Evolutionary conservation across 1,140 invertebrate genomes (phyloP).

Genomic region (Acromyrmex charruanus): DNA sequence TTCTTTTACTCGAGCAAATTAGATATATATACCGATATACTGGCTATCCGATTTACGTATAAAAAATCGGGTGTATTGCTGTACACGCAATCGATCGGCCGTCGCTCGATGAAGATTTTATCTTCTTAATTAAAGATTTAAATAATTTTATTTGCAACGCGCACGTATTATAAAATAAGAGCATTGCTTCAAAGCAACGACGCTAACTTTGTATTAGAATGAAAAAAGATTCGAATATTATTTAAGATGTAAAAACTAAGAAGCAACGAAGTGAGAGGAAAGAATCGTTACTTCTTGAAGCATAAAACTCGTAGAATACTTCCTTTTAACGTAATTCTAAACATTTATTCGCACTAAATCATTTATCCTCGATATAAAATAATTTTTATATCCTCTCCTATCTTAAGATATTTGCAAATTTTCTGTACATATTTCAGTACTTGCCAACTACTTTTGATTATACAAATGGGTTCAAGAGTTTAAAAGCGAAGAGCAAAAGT

Average conservation of each 20-base stretch:
- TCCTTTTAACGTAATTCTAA: neutral
- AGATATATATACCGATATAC: neutral
- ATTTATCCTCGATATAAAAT: constrained; percentile 2
- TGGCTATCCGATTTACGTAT: neutral
- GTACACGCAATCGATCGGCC: constrained; percentile 56
- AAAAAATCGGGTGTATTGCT: neutral
- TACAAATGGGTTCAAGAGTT: constrained; percentile 14
- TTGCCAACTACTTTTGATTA: neutral
- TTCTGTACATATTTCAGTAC: constrained; percentile 13
- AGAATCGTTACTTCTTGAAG: neutral
- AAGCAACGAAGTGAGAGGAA: neutral
- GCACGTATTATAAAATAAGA: neutral
- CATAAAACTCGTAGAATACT: neutral
- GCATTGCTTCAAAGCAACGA: neutral
- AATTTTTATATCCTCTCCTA: constrained; percentile 12
- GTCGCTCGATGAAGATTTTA: constrained; percentile 26
- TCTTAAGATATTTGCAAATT: constrained; percentile 6
- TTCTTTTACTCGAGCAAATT: constrained; percentile 28
- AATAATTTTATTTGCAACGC: neutral
- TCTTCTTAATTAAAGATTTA: constrained; percentile 1
- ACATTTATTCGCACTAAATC: neutral
- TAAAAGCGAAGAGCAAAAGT: neutral
- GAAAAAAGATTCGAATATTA: neutral
- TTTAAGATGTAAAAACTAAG: neutral
- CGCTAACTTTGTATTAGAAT: neutral